phyloP scores from a whole-genome alignment of 2,888 invertebrate genomes.

The Zygothrica quintamaculata region DNA sequence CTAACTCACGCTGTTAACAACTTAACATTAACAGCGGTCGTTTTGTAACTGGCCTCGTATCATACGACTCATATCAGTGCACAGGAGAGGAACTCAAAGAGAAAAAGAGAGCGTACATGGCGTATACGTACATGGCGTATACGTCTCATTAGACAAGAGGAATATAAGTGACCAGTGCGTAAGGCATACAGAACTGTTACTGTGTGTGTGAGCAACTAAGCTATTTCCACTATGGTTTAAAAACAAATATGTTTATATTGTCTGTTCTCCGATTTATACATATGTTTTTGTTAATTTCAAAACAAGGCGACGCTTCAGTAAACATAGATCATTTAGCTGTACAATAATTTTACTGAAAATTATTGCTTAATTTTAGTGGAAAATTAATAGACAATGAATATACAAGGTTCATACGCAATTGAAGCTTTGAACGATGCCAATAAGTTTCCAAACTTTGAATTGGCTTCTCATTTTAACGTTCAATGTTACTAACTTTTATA shows the following conservation, averaged over 20 bases:
- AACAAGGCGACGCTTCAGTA: slow-evolving; percentile 29
- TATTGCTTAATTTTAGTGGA: slow-evolving; percentile 27
- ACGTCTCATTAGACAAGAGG: slow-evolving; percentile 29
- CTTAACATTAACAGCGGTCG: slow-evolving; percentile 25
- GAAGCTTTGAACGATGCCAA: neutral
- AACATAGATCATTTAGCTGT: slow-evolving; percentile 40
- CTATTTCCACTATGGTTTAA: slow-evolving; percentile 9
- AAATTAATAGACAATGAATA: too few species aligned
- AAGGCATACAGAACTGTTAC: slow-evolving; percentile 2
- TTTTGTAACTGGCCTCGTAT: slow-evolving; percentile 15
- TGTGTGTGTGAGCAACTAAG: slow-evolving; percentile 3
- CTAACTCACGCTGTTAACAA: slow-evolving; percentile 21
- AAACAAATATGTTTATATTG: slow-evolving; percentile 21
- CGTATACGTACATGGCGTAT: slow-evolving; percentile 26
- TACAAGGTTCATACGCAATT: too few species aligned
- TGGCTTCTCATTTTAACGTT: neutral
- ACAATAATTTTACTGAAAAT: slow-evolving; percentile 25
- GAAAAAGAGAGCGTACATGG: neutral
- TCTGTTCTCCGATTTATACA: neutral
- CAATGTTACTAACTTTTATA: neutral
- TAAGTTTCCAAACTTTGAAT: neutral
- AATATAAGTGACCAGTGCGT: slow-evolving; percentile 35
- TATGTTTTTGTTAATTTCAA: slow-evolving; percentile 3
- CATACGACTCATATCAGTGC: too few species aligned
- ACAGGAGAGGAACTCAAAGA: slow-evolving; percentile 1